Base-by-base conservation (phyloP, 1,140 invertebrate species). In the Pseudomyrmex sp. region DNA sequence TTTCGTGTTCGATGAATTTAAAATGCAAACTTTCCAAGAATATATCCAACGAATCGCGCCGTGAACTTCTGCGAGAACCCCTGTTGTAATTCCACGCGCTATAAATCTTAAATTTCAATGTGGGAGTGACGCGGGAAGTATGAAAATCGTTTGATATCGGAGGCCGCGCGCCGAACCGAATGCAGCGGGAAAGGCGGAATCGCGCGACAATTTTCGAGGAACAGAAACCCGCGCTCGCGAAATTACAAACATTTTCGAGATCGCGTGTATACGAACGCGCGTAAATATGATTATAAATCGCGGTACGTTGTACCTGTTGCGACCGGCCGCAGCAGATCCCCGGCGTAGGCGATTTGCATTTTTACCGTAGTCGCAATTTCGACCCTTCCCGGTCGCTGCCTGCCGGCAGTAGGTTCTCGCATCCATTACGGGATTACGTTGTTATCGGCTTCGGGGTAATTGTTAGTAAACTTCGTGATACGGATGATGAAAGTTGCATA, bases 241-340 rank as follows among this genome's bases (percentile, higher is more conserved):
- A 72, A 80, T 80, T 80, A 80, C 66, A 80, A 80, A 80, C 66
- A 70, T 80, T 80, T 80, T 59, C 76, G 66, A 72, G 76, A 80
- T 77, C 52, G 73, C 74, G 63, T 83, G 74, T 83, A 35, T 35
- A 79, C 26, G 54, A 61, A 83, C 68, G 74, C 75, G 65, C 69
- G 35, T 35, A 35, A 66, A 79, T 83, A 66, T 77, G 74, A 79
- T 83, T 83, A 83, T 68, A 83, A 80, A 80, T 79, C 82, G 74
- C 26, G 66, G 35, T 52, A 79, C 75, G 46, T 83, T 83, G 74
- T 77, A 83, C 82, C 82, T 83, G 82, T 83, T 83, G 82, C 82
- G 26, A 79, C 44, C 63, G 62, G n/a, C 10, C 50, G 26, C 26
- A 23, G 62, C 26, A 23, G 62, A 12, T 12, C 26, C 50, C 26